Conservation (phyloP, 2,888 invertebrate genomes). For the Nephrotoma guestfalica region DNA sequence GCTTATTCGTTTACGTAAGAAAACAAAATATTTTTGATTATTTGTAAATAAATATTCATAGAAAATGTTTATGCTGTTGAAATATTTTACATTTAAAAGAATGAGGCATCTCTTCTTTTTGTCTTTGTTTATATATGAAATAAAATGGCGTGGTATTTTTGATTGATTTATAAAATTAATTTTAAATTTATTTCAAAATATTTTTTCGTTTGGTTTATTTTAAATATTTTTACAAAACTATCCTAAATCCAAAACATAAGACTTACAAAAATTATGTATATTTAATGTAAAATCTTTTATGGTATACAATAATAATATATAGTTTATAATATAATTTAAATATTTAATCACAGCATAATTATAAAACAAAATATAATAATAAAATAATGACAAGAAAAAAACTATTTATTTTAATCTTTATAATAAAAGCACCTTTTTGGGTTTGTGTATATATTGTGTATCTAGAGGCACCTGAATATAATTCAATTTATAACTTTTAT, state of each 20-base stretch:
- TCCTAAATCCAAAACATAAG: neutral
- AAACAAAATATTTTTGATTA: too few species aligned
- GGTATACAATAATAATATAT: neutral
- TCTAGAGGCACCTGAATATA: neutral
- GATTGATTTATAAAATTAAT: neutral
- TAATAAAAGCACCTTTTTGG: neutral
- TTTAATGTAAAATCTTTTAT: neutral
- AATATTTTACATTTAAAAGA: too few species aligned
- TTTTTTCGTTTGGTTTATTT: neutral
- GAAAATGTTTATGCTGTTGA: too few species aligned
- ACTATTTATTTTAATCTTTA: neutral
- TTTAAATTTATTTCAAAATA: neutral
- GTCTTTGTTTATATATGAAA: too few species aligned
- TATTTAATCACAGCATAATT: neutral
- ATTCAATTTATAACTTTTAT: neutral
- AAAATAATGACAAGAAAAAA: neutral
- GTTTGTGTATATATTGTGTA: neutral
- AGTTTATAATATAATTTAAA: neutral
- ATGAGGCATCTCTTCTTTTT: too few species aligned
- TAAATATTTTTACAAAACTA: neutral
- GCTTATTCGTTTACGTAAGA: too few species aligned
- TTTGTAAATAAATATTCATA: too few species aligned
- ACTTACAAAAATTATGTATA: neutral
- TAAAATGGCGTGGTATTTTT: neutral
- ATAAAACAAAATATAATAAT: neutral